phyloP scores from a whole-genome alignment of 1,140 invertebrate species.

The Drosophila micromelanica region DNA sequence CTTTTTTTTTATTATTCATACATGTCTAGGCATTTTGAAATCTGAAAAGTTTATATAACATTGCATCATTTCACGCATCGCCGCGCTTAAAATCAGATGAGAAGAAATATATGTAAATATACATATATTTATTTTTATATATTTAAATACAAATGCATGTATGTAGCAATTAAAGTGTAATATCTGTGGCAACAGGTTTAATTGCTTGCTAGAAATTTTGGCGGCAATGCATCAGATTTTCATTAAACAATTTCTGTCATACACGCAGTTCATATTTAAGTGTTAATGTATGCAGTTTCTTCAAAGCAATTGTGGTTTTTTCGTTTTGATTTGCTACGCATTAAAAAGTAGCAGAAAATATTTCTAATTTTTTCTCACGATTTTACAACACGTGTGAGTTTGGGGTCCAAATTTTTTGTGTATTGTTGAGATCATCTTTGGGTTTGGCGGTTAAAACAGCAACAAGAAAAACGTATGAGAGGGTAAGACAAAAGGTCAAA shows the following conservation, averaged over 20 bases:
- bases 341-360: neutral
- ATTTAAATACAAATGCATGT: neutral
- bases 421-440: conserved; percentile 29
- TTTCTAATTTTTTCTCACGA: conserved; percentile 7
- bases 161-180: neutral
- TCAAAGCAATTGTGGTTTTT: conserved; percentile 9
- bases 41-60: conserved; percentile 14
- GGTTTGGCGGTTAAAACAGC: conserved; percentile 1
- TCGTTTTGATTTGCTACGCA: neutral
- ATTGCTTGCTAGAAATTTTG: conserved; percentile 14
- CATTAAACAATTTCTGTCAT: conserved; percentile 23
- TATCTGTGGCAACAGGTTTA: neutral
- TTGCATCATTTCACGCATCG: conserved; percentile 56
- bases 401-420: conserved; percentile 8
- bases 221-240: conserved; percentile 25
- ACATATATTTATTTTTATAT: conserved; percentile 1
- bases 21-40: conserved; percentile 17
- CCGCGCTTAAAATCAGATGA: conserved; percentile 8
- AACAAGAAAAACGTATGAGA: conserved; percentile 7
- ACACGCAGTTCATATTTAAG: neutral
- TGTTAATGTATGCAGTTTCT: neutral
- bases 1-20: conserved; percentile 3
- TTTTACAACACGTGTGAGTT: conserved; percentile 24
- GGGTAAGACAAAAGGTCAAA: conserved; percentile 1
- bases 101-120: neutral